Evolutionary conservation across 1,140 invertebrate genomes (phyloP).

Genomic region (Tachypleus tridentatus): DNA sequence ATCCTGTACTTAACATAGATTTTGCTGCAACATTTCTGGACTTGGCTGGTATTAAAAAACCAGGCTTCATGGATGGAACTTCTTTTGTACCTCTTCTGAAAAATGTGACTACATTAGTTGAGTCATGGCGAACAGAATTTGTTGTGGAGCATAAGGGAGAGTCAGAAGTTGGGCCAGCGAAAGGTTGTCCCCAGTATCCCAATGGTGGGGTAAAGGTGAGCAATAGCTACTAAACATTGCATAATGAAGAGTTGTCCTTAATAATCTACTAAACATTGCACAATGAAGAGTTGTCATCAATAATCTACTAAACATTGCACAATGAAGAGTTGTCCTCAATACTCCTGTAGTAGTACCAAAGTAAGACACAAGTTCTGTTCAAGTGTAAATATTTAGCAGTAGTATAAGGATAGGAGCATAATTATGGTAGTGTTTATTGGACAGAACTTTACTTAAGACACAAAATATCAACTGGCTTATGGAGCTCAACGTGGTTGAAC

Average conservation of each 20-base stretch:
- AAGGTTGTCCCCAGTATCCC: conserved; percentile 19
- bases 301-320: not conserved
- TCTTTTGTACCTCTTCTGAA: conserved; percentile 56
- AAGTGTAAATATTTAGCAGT: too few relatives aligned
- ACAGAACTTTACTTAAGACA: too few relatives aligned
- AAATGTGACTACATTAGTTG: not conserved
- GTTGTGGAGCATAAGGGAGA: conserved; percentile 27
- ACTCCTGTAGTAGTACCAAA: too few relatives aligned
- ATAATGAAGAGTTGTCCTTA: too few relatives aligned
- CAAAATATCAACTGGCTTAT: too few relatives aligned
- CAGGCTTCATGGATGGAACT: conserved; percentile 83
- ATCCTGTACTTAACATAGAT: conserved; percentile 90
- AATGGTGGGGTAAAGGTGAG: conserved; percentile 14
- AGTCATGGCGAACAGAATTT: conserved; percentile 16
- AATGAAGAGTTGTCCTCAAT: too few relatives aligned
- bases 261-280: too few relatives aligned
- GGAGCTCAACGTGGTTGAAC: too few relatives aligned
- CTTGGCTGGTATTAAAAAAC: conserved; percentile 75
- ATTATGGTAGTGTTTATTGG: too few relatives aligned
- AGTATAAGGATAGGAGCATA: too few relatives aligned
- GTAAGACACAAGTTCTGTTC: too few relatives aligned
- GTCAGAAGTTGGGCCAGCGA: conserved; percentile 6
- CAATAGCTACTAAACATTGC: not conserved
- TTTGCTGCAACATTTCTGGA: conserved; percentile 92
- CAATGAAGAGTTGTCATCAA: too few relatives aligned